phyloP scores from a whole-genome alignment of 2,113 vertebrate genomes.

The Cinclus mexicanus region DNA sequence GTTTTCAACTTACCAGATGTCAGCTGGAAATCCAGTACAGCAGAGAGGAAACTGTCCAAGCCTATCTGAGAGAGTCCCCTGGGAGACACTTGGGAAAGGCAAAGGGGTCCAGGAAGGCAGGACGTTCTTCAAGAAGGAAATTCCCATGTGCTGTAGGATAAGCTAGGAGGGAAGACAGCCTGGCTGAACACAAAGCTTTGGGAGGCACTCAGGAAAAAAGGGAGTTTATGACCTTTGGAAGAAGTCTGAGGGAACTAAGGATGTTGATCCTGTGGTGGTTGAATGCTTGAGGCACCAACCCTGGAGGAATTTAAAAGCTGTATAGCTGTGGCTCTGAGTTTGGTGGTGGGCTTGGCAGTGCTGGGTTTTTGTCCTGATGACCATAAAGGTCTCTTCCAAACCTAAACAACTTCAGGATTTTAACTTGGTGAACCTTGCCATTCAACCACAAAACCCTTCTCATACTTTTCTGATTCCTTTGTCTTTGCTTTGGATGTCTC shows the following conservation, averaged over 20 bases:
- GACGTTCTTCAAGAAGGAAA: background rate
- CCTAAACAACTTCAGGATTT: background rate
- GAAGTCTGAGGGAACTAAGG: background rate
- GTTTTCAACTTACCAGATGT: background rate
- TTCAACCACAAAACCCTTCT: background rate
- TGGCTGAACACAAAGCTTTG: background rate
- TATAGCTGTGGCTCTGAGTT: background rate
- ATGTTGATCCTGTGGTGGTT: background rate
- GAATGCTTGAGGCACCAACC: background rate
- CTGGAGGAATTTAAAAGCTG: background rate
- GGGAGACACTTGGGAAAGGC: background rate
- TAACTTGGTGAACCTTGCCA: background rate
- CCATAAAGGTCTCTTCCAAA: background rate
- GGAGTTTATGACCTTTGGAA: background rate
- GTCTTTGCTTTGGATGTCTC: background rate
- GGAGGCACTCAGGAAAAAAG: background rate
- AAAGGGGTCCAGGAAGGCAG: background rate
- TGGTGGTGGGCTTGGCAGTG: background rate
- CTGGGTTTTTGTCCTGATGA: accelerated
- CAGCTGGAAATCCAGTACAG: background rate
- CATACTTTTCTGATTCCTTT: background rate
- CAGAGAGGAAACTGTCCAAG: background rate
- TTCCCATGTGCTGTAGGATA: background rate
- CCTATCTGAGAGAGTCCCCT: background rate
- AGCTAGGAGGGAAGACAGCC: background rate